These are phyloP conservation scores for Champsocephalus gunnari DNA, from an alignment of 2,797 vertebrate genomes.

Conservation along the genomic window DNA sequence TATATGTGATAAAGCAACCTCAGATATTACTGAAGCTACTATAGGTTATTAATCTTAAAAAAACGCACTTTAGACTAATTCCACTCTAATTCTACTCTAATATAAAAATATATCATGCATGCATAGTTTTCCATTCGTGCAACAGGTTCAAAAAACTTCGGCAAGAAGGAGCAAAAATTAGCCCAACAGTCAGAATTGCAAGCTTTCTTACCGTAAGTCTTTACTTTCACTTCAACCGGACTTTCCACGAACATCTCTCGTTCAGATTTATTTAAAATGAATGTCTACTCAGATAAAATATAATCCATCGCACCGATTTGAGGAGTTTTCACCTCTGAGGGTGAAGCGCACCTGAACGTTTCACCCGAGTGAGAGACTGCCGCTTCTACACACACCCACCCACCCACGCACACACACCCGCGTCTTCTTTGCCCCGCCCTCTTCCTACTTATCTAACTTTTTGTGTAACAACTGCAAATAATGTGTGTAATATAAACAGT, in stretches of 20 bases:
- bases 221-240: constrained; percentile 12
- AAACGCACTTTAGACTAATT: too few relatives aligned
- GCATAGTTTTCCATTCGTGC: not conserved
- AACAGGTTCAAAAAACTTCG: not conserved
- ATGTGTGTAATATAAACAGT: not conserved
- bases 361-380: not conserved
- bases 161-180: not conserved
- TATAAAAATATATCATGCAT: too few relatives aligned
- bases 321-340: constrained; percentile 32
- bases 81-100: too few relatives aligned
- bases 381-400: not conserved
- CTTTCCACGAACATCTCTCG: not conserved
- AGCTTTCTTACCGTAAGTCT: constrained; percentile 55
- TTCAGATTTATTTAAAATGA: not conserved
- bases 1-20: not conserved
- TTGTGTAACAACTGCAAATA: too few relatives aligned
- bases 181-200: not conserved
- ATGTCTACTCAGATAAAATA: constrained; percentile 1
- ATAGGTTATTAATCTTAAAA: not conserved
- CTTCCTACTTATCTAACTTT: constrained; percentile 25
- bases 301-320: constrained; percentile 45
- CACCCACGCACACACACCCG: not conserved
- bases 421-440: constrained; percentile 47
- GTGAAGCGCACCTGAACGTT: constrained; percentile 58
- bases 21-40: not conserved